Percentiles rank a stretch among this genome's conserved stretches.
Conservation (phyloP, 2,888 invertebrate species). For the Metalampra italica region DNA sequence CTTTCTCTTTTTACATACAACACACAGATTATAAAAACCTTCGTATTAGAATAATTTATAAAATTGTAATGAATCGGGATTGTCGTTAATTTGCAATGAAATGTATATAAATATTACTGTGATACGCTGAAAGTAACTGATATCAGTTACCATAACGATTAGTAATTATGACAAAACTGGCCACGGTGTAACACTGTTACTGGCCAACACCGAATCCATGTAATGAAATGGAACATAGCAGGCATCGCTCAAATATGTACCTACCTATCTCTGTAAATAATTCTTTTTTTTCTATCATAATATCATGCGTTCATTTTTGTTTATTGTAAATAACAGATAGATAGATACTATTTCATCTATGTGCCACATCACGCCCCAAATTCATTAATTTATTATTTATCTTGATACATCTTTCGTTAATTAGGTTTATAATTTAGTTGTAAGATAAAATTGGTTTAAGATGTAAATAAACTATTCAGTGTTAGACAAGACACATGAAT, state of each 20-base stretch:
- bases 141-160: too few relatives aligned
- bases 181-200: too few relatives aligned
- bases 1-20: too few relatives aligned
- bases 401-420: slow-evolving; percentile 64
- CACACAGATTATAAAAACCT: too few relatives aligned
- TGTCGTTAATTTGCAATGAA: too few relatives aligned
- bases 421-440: slow-evolving; percentile 63
- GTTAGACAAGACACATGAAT: slow-evolving; percentile 10
- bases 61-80: too few relatives aligned
- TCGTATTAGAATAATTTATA: too few relatives aligned
- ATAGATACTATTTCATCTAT: slow-evolving; percentile 30
- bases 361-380: slow-evolving; percentile 64
- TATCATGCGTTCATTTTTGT: slow-evolving; percentile 28
- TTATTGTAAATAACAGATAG: slow-evolving; percentile 53
- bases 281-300: slow-evolving; percentile 35
- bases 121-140: too few relatives aligned
- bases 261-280: slow-evolving; percentile 60
- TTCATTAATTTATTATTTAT: slow-evolving; percentile 75
- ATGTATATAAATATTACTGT: too few relatives aligned
- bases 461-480: slow-evolving; percentile 60
- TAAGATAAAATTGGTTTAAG: slow-evolving; percentile 59
- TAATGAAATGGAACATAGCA: slow-evolving; percentile 55
- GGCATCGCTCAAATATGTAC: slow-evolving; percentile 53
- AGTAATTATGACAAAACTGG: too few relatives aligned
- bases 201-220: slow-evolving; percentile 42